Base-by-base conservation (phyloP, 2,113 vertebrate species). In the Limnothrissa miodon region DNA sequence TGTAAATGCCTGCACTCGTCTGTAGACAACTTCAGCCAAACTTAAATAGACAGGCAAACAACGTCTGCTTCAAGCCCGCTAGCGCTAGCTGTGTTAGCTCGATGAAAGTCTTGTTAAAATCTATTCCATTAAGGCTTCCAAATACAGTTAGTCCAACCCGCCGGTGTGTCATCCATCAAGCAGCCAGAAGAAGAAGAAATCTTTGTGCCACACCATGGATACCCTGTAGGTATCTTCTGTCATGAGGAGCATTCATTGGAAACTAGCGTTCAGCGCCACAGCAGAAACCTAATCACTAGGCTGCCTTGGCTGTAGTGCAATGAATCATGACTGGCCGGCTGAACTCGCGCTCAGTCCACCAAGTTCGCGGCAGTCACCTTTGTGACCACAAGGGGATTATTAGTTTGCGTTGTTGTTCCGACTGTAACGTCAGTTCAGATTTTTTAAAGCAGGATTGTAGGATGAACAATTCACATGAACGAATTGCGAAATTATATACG, bases 21-120 rank as follows among this genome's bases (percentile, higher is more conserved):
- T 33, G 66, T 74, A 29, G 11, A 39, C 66, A 74, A 74, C 66
- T 74, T 74, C 11, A 74, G 66, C 66, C 66, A 74, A 74, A 74
- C 66, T 74, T 13, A 17, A 59, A 59, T 25, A n/a, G 56, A 9
- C 59, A 62, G 25, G 59, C 29, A 17, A 74, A 74, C 66, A 74
- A 36, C 51, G 51, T 15, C 62, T 15, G 10, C 5, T 11, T 17
- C 13, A 36, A 62, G 59, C 33, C 36, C 36, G 66, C 66, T 74
- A 74, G 10, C 66, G 29, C 66, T 74, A 74, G 66, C 66, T 17
- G 29, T 74, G 33, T 74, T 74, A 74, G 66, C 66, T 36, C 29
- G 33, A 74, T 33, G 29, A 74, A 36, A 74, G 66, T 33, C 66
- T 74, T n/a, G 59, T 62, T 36, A 74, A 74, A 4, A 15, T 74